phyloP scores from a whole-genome alignment of 2,113 vertebrate genomes.

The Acrocephalus arundinaceus region DNA sequence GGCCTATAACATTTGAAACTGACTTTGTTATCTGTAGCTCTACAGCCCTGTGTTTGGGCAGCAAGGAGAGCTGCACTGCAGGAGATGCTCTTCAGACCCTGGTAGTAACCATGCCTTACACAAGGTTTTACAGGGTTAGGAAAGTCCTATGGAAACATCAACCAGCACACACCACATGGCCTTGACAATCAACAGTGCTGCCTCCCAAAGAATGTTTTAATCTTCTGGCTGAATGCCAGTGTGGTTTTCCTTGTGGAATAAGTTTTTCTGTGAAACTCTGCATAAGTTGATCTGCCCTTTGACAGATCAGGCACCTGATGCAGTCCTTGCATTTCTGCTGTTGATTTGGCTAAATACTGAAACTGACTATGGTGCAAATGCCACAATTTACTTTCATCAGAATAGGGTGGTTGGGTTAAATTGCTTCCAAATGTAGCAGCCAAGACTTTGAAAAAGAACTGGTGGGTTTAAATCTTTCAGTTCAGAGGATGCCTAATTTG shows the following conservation, averaged over 20 bases:
- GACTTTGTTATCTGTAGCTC: not conserved
- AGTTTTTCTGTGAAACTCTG: not conserved
- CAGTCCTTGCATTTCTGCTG: not conserved
- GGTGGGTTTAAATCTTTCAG: not conserved
- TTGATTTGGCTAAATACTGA: not conserved
- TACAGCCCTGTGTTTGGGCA: not conserved
- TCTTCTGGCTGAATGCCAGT: not conserved
- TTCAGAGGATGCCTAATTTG: not conserved
- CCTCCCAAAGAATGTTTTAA: not conserved
- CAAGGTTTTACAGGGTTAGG: not conserved
- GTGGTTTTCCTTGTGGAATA: not conserved
- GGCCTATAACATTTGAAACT: not conserved
- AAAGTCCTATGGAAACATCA: not conserved
- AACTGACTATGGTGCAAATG: not conserved
- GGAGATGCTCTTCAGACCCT: not conserved
- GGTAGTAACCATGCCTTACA: not conserved
- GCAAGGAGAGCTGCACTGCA: not conserved
- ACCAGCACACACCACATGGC: rapidly evolving
- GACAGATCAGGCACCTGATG: not conserved
- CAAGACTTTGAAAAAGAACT: not conserved
- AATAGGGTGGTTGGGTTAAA: not conserved
- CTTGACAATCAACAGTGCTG: not conserved
- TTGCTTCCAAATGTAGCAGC: not conserved
- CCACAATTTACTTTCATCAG: not conserved
- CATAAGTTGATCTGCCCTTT: rapidly evolving